Conservation (phyloP, 2,113 vertebrate genomes). For the Emydura subglobosa region DNA sequence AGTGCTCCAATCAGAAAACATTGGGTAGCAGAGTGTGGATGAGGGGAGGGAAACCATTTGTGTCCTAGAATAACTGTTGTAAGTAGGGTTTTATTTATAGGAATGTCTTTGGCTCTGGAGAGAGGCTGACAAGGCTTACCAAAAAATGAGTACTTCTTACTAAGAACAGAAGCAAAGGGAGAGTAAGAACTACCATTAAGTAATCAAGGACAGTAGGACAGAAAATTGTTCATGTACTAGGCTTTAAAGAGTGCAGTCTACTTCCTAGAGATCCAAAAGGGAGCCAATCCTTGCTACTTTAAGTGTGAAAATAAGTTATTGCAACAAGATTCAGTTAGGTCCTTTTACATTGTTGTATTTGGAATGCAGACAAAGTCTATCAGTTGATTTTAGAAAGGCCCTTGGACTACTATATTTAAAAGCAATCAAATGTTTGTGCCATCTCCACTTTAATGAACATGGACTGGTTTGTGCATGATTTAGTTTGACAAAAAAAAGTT, state of each 20-base stretch:
- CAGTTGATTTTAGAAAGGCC: slow-evolving; percentile 1
- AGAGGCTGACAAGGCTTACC: too few species aligned
- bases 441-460: not conserved
- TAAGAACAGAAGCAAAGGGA: not conserved
- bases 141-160: too few species aligned
- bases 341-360: too few species aligned
- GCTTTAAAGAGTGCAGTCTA: not conserved
- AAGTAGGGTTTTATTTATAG: not conserved
- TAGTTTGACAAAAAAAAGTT: not conserved
- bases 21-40: not conserved
- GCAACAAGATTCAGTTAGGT: not conserved
- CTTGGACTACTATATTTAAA: not conserved
- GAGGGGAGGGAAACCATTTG: not conserved
- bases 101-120: too few species aligned
- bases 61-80: not conserved
- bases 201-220: not conserved
- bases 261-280: not conserved
- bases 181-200: not conserved
- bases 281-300: not conserved
- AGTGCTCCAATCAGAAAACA: not conserved
- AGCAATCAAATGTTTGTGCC: not conserved
- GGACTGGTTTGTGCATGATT: not conserved
- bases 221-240: not conserved
- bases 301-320: not conserved
- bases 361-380: too few species aligned